A percentile compares a stretch with the other conserved stretches of the same genome.
Conservation (phyloP, 2,888 invertebrate genomes). For the Aporophyla lueneburgensis region DNA sequence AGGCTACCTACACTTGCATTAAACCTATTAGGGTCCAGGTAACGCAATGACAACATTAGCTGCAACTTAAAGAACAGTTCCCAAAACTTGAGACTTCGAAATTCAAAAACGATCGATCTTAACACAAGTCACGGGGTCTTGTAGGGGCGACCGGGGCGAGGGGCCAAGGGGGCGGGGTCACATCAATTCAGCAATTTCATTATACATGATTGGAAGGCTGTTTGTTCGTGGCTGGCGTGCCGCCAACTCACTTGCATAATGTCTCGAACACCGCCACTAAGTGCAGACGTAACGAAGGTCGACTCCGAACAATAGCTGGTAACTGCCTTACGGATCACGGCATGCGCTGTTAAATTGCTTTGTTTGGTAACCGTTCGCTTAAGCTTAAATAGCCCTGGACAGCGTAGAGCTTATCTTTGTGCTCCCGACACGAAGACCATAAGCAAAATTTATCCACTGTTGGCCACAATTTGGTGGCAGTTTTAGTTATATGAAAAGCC, state of each 20-base stretch:
- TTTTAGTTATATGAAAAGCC: background rate
- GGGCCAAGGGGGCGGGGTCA: conserved; percentile 35
- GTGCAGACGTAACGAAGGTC: conserved; percentile 38
- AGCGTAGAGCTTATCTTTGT: conserved; percentile 16
- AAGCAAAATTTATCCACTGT: background rate
- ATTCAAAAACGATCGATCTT: conserved; percentile 58
- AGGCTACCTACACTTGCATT: too few relatives aligned
- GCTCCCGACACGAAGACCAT: background rate
- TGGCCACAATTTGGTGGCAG: background rate
- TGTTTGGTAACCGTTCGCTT: conserved; percentile 14
- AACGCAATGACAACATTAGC: background rate
- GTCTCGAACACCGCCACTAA: conserved; percentile 48
- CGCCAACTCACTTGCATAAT: conserved; percentile 74
- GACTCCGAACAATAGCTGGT: conserved; percentile 15
- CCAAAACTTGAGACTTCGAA: conserved; percentile 8
- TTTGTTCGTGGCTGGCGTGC: conserved; percentile 77
- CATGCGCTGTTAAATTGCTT: conserved; percentile 8
- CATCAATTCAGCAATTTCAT: conserved; percentile 78
- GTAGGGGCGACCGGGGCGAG: background rate
- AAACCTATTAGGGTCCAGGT: background rate
- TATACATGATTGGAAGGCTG: conserved; percentile 81
- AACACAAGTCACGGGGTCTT: conserved; percentile 18
- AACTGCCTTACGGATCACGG: conserved; percentile 3
- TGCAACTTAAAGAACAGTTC: background rate
- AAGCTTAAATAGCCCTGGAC: background rate